A percentile compares a stretch with the other conserved stretches of the same genome.
phyloP scores from a whole-genome alignment of 2,113 vertebrate genomes.

The Zosterops borbonicus region DNA sequence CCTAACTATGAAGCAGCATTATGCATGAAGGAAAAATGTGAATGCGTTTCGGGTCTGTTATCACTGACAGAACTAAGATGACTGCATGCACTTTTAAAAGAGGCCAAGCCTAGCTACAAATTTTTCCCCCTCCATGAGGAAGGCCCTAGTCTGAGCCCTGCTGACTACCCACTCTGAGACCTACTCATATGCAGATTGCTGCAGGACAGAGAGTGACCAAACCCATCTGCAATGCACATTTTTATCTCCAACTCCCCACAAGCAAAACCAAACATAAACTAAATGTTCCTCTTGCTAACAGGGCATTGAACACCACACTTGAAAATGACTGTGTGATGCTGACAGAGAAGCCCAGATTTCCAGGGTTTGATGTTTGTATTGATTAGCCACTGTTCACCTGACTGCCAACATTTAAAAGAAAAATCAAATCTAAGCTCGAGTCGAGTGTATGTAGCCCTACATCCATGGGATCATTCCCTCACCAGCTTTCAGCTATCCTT shows the following conservation, averaged over 20 bases:
- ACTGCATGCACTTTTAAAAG: not conserved
- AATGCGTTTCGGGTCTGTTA: not conserved
- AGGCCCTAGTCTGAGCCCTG: not conserved
- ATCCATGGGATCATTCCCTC: not conserved
- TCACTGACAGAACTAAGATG: not conserved
- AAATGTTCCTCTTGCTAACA: not conserved
- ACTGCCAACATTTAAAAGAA: not conserved
- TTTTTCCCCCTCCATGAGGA: not conserved
- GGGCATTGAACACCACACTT: not conserved
- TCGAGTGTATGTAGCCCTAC: not conserved
- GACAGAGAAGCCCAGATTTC: not conserved
- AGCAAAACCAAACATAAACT: not conserved
- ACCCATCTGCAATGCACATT: not conserved
- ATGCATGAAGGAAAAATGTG: conserved; percentile 29
- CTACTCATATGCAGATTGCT: not conserved
- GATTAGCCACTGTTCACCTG: not conserved
- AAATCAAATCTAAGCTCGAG: not conserved
- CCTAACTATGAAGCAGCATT: conserved; percentile 46
- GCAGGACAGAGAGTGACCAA: not conserved
- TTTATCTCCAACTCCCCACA: not conserved
- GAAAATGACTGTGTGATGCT: not conserved
- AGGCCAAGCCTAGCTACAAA: not conserved
- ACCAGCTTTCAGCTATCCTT: not conserved
- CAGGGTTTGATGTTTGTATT: not conserved
- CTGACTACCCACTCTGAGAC: not conserved